phyloP scores from a whole-genome alignment of 2,888 invertebrate genomes.

The Torymus auratus region DNA sequence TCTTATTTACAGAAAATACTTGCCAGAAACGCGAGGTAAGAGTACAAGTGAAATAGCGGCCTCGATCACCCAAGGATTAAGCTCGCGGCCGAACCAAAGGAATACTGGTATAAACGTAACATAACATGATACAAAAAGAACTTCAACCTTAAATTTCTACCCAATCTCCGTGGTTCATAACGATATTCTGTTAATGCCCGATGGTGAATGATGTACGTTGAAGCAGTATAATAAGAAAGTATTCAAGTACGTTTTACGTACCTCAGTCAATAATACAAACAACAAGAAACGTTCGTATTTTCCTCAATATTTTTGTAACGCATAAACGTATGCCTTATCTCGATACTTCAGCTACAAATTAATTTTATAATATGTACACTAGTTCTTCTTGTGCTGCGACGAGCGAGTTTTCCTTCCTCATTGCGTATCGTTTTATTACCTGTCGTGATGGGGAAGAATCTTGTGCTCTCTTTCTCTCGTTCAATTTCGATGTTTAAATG shows the following conservation, averaged over 20 bases:
- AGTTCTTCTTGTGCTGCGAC: background rate
- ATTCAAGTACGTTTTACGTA: conserved; percentile 34
- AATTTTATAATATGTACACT: conserved; percentile 9
- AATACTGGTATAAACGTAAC: conserved; percentile 11
- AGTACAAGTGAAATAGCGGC: conserved; percentile 82
- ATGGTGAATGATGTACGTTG: conserved; percentile 3
- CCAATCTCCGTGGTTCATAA: background rate
- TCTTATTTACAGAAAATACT: conserved; percentile 80
- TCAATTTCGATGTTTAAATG: conserved; percentile 1
- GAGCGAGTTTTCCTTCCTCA: background rate
- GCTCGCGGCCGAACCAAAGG: conserved; percentile 76
- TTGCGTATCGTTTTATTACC: background rate
- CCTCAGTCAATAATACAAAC: background rate
- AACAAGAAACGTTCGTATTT: conserved; percentile 2
- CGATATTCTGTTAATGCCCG: background rate
- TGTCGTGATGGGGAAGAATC: conserved; percentile 6
- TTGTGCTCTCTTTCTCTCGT: background rate
- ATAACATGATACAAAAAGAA: conserved; percentile 13
- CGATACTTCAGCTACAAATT: conserved; percentile 4
- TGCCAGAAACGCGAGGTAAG: conserved; percentile 87
- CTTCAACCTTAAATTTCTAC: background rate
- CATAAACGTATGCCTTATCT: background rate
- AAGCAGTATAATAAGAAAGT: conserved; percentile 50
- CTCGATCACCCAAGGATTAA: conserved; percentile 82
- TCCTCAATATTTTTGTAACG: conserved; percentile 26